Evolutionary conservation across 2,888 invertebrate species (phyloP).

Genomic region (Podabrus alpinus): DNA sequence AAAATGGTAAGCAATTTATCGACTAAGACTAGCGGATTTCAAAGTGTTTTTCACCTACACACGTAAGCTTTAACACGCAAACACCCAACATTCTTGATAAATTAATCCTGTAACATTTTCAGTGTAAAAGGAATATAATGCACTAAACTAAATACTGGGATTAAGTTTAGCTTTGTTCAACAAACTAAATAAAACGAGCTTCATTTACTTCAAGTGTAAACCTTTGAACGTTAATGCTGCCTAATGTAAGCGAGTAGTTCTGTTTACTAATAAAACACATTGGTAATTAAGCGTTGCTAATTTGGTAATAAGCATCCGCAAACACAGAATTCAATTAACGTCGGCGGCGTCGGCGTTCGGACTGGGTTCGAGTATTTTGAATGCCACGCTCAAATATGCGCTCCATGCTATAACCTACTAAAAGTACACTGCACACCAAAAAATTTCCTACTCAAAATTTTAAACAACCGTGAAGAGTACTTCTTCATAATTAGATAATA

Average conservation of each 20-base stretch:
- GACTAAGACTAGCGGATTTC: conserved; percentile 28
- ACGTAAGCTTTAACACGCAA: conserved; percentile 28
- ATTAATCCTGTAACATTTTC: conserved; percentile 27
- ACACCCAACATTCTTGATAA: conserved; percentile 29
- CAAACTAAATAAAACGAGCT: conserved; percentile 45
- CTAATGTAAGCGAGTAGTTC: conserved; percentile 54
- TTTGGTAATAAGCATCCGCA: conserved; percentile 58
- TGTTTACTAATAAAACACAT: conserved; percentile 58
- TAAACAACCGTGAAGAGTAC: not conserved
- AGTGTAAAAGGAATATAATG: conserved; percentile 28
- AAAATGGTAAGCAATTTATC: conserved; percentile 26
- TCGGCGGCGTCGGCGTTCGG: conserved; percentile 36
- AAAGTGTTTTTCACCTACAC: conserved; percentile 27
- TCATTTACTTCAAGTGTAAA: conserved; percentile 44
- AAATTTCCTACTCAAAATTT: not conserved
- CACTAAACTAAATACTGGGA: conserved; percentile 32
- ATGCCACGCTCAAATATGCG: conserved; percentile 19
- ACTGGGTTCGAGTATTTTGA: conserved; percentile 26
- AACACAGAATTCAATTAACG: conserved; percentile 57
- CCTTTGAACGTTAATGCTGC: conserved; percentile 52
- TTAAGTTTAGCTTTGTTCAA: conserved; percentile 39
- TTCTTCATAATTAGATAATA: not conserved
- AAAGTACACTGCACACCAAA: not conserved
- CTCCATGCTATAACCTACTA: not conserved
- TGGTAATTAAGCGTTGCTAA: conserved; percentile 58